Conservation (phyloP, 2,888 invertebrate species). For the Zele albiditarsus region DNA sequence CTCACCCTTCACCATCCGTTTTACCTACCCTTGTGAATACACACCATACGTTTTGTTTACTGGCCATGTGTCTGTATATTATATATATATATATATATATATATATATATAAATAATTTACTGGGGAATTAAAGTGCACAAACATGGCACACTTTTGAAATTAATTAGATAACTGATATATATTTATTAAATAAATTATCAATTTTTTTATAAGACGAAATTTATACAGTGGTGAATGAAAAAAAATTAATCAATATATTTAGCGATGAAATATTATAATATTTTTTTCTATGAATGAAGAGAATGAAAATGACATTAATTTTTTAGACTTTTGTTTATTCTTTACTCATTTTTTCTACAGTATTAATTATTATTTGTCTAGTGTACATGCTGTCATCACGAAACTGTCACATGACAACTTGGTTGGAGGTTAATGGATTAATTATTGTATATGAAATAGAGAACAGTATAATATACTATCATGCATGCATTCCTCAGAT, state of each 20-base stretch:
- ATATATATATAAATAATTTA: background rate
- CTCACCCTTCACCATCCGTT: background rate
- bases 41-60: too few species aligned
- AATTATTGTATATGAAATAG: slow-evolving; percentile 4
- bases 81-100: background rate
- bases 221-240: too few species aligned
- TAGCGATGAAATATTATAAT: too few species aligned
- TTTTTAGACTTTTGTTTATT: too few species aligned
- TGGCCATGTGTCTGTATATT: too few species aligned
- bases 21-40: background rate
- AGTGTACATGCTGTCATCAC: background rate
- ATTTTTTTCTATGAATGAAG: too few species aligned
- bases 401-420: background rate
- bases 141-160: too few species aligned
- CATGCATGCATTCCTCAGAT: background rate
- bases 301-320: too few species aligned
- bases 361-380: slow-evolving; percentile 3
- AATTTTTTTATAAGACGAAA: too few species aligned
- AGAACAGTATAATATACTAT: background rate
- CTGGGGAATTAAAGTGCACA: background rate
- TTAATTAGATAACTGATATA: too few species aligned
- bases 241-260: too few species aligned
- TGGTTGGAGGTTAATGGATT: slow-evolving; percentile 11
- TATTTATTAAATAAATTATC: too few species aligned
- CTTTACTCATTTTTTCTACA: background rate